Conservation (phyloP, 2,113 vertebrate species). For the Anolis sagrei region DNA sequence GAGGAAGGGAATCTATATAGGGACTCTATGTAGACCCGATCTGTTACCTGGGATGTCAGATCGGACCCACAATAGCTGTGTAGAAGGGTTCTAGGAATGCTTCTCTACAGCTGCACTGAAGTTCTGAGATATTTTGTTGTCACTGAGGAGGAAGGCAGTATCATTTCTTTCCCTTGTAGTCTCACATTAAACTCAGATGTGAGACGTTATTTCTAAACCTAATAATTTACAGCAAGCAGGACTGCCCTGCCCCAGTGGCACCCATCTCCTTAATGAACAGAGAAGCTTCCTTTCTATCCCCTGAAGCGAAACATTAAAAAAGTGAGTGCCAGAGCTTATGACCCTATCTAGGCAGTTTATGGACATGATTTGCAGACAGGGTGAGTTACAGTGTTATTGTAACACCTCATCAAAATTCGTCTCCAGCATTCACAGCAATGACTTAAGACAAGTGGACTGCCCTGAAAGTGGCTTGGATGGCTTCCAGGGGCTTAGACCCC, state of each 20-base stretch:
- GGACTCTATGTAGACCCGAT: too few relatives aligned
- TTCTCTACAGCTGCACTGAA: conserved; percentile 34
- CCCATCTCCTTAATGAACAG: conserved; percentile 39
- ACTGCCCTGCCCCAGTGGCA: neutral
- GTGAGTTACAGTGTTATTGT: conserved; percentile 50
- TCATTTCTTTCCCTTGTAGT: neutral
- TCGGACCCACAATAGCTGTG: too few relatives aligned
- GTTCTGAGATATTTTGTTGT: neutral
- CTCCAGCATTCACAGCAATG: conserved; percentile 34
- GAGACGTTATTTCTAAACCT: conserved; percentile 21
- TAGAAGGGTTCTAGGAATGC: conserved; percentile 5
- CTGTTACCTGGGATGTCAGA: too few relatives aligned
- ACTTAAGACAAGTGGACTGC: conserved; percentile 56
- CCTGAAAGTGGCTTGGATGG: conserved; percentile 40
- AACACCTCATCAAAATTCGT: conserved; percentile 68
- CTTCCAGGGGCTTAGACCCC: conserved; percentile 41
- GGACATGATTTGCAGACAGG: conserved; percentile 46
- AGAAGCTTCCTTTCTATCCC: conserved; percentile 44
- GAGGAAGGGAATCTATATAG: too few relatives aligned
- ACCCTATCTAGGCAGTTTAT: conserved; percentile 54
- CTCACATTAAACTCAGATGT: conserved; percentile 11
- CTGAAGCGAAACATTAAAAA: conserved; percentile 56
- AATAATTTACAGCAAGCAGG: conserved; percentile 17
- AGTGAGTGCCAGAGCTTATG: conserved; percentile 52
- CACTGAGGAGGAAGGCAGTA: neutral